phyloP scores from a whole-genome alignment of 2,888 invertebrate genomes.

The Nephrotoma appendiculata region DNA sequence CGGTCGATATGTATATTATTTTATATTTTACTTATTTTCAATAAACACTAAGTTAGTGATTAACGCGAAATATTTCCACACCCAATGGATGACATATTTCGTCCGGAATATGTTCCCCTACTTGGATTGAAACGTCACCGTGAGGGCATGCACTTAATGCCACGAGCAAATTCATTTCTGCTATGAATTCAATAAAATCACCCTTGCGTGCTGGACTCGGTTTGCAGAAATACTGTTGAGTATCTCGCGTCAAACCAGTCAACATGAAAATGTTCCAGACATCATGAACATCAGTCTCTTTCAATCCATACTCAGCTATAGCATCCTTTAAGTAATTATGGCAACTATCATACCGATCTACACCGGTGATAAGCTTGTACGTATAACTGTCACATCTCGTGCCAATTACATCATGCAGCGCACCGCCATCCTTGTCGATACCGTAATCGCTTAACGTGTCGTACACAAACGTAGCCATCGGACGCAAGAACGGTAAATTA shows the following conservation, averaged over 20 bases:
- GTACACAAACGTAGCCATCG: constrained; percentile 35
- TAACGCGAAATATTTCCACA: constrained; percentile 29
- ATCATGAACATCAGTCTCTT: constrained; percentile 35
- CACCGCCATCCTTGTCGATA: constrained; percentile 34
- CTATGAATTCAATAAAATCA: constrained; percentile 36
- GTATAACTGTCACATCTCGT: constrained; percentile 37
- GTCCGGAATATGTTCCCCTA: constrained; percentile 30
- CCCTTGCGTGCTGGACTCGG: constrained; percentile 34
- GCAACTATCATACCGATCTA: constrained; percentile 30
- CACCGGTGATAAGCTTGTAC: constrained; percentile 33
- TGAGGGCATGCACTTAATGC: constrained; percentile 35
- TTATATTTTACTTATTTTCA: constrained; percentile 9
- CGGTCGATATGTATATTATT: constrained; percentile 21
- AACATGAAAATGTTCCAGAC: constrained; percentile 39
- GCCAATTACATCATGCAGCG: constrained; percentile 35
- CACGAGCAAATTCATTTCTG: constrained; percentile 35
- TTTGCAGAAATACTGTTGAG: constrained; percentile 36
- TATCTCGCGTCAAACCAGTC: constrained; percentile 34
- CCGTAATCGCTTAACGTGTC: constrained; percentile 33
- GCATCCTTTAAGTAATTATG: constrained; percentile 33
- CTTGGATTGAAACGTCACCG: constrained; percentile 31
- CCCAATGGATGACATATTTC: constrained; percentile 29
- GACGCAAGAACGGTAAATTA: constrained; percentile 32
- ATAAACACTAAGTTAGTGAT: constrained; percentile 6
- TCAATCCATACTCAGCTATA: constrained; percentile 26